Evolutionary conservation across 2,888 invertebrate genomes (phyloP).

Genomic region (Leptopilina syphax): DNA sequence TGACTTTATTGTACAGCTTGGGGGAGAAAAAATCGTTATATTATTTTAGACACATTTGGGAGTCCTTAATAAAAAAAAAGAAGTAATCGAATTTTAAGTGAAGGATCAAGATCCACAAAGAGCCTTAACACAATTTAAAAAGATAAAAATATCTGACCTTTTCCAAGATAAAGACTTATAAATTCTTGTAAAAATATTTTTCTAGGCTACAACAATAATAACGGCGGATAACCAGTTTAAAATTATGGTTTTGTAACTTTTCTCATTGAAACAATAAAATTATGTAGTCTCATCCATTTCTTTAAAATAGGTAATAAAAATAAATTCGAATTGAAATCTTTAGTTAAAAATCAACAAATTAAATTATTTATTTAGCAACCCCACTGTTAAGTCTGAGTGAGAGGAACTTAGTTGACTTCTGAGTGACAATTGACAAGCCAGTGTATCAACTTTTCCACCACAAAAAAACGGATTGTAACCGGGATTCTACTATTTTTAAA

Average conservation of each 20-base stretch:
- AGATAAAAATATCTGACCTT: slow-evolving; percentile 9
- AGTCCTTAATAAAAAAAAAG: not conserved
- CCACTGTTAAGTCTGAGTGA: no score
- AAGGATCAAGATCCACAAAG: not conserved
- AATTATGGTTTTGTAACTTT: no score
- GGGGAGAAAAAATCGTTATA: not conserved
- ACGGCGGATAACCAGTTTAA: not conserved
- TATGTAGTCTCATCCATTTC: no score
- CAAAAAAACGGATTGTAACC: not conserved
- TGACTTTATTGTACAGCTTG: no score
- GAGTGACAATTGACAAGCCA: no score
- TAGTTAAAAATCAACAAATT: no score
- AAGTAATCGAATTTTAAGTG: not conserved
- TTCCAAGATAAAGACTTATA: not conserved
- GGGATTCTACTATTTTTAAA: no score
- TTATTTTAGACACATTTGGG: not conserved
- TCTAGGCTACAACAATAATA: not conserved
- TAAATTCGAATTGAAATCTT: no score
- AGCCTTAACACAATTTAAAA: not conserved
- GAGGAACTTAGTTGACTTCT: no score
- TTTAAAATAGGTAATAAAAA: no score
- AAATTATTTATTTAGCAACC: no score
- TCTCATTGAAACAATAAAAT: no score
- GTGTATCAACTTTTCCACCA: not conserved
- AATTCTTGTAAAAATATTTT: slow-evolving; percentile 1